A percentile compares a stretch with the other conserved stretches of the same genome.
These are phyloP conservation scores for Platycnemis pennipes DNA, from an alignment of 2,888 invertebrate species.

Conservation along the genomic window DNA sequence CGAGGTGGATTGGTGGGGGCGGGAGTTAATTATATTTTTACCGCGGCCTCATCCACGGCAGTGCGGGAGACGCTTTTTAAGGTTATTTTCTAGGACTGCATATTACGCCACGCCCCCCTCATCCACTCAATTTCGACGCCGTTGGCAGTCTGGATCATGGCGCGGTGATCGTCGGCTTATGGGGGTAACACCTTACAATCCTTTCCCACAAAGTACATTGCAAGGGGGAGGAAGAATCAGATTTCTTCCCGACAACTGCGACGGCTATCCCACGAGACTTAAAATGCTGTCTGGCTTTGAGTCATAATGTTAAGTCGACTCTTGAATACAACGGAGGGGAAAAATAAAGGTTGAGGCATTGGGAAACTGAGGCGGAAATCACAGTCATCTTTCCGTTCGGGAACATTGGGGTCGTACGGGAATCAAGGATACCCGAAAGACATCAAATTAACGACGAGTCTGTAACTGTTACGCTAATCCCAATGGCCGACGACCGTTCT, in stretches of 20 bases:
- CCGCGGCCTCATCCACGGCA: neutral
- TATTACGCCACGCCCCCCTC: neutral
- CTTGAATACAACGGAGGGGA: neutral
- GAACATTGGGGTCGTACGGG: neutral
- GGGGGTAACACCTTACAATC: neutral
- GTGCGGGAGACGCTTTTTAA: neutral
- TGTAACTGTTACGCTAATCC: neutral
- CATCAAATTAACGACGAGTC: neutral
- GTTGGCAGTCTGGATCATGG: neutral
- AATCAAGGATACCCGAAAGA: neutral
- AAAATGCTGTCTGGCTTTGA: neutral
- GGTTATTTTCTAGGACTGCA: neutral
- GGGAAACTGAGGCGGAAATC: neutral
- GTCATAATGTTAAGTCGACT: neutral
- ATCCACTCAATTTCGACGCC: neutral
- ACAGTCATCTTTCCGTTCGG: neutral
- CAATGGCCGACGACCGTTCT: neutral
- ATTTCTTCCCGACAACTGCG: neutral
- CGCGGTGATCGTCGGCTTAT: neutral
- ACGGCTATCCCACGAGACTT: neutral
- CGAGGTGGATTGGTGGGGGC: neutral
- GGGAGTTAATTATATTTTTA: constrained; percentile 4
- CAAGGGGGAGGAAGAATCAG: neutral
- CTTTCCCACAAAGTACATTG: neutral
- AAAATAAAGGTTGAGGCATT: neutral